Conservation (phyloP, 1,140 invertebrate species). For the Leucophenga varia region DNA sequence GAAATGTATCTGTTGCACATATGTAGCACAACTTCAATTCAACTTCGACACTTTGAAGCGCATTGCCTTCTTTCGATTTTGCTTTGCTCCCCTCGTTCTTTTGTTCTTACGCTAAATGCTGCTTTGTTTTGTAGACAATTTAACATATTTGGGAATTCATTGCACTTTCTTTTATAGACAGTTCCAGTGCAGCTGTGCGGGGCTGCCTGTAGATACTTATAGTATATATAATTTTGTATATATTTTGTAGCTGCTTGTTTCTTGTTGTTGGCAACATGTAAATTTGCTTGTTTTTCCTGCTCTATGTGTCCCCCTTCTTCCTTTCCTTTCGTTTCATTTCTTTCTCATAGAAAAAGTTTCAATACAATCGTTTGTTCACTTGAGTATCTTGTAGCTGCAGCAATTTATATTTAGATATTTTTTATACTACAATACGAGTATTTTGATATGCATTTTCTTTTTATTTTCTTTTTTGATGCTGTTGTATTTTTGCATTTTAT, state of each 20-base stretch:
- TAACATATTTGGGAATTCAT: constrained; percentile 54
- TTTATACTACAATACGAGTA: too few relatives aligned
- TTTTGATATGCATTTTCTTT: constrained; percentile 18
- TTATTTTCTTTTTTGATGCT: constrained; percentile 13
- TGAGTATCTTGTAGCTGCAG: too few relatives aligned
- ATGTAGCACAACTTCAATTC: constrained; percentile 19
- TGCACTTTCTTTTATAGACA: constrained; percentile 54
- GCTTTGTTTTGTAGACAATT: constrained; percentile 51
- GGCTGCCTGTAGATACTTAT: background rate
- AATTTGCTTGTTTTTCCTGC: constrained; percentile 34
- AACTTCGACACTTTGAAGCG: background rate
- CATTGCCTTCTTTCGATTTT: background rate
- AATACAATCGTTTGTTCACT: too few relatives aligned
- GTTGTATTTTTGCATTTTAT: constrained; percentile 40
- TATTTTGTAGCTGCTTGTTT: constrained; percentile 18
- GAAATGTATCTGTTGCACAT: constrained; percentile 50
- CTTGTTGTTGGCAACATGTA: constrained; percentile 24
- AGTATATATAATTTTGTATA: too few relatives aligned
- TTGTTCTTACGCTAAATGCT: too few relatives aligned
- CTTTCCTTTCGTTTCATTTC: too few relatives aligned
- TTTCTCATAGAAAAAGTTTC: too few relatives aligned
- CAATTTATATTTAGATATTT: too few relatives aligned
- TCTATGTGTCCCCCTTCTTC: background rate
- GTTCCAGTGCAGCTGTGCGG: constrained; percentile 9
- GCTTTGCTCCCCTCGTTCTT: too few relatives aligned